Evolutionary conservation across 2,888 invertebrate genomes (phyloP).

Genomic region (Chrysomela aeneicollis): DNA sequence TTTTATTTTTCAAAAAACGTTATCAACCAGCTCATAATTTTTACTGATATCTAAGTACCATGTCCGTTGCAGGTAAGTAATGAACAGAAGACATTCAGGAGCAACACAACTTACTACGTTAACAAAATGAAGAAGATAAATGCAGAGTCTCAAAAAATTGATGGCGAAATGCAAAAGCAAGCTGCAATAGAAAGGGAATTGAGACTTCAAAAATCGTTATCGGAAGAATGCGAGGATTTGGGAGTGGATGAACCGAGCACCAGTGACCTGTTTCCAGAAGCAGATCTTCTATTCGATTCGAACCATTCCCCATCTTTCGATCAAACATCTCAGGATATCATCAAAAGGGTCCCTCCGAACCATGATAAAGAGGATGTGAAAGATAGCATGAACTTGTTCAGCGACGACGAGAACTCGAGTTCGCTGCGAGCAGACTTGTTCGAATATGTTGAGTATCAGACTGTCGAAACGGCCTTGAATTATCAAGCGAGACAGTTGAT

Average conservation of each 20-base stretch:
- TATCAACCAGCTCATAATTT: no score
- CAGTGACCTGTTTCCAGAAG: conserved; percentile 80
- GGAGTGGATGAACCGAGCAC: conserved; percentile 84
- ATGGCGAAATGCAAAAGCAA: conserved; percentile 61
- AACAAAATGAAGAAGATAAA: conserved; percentile 55
- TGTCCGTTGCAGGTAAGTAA: conserved; percentile 47
- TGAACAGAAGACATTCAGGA: conserved; percentile 51
- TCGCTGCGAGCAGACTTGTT: conserved; percentile 57
- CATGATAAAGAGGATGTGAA: conserved; percentile 52
- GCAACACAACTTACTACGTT: conserved; percentile 53
- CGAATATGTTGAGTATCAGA: conserved; percentile 58
- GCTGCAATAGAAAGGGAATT: conserved; percentile 66
- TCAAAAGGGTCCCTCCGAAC: conserved; percentile 37
- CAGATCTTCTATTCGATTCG: conserved; percentile 75
- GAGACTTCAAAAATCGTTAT: conserved; percentile 73
- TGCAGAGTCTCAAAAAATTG: conserved; percentile 47
- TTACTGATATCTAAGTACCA: no score
- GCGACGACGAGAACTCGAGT: conserved; percentile 55
- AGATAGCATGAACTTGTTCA: conserved; percentile 57
- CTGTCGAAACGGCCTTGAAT: conserved; percentile 51
- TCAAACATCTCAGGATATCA: conserved; percentile 63
- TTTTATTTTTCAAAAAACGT: no score
- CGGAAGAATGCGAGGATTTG: conserved; percentile 81
- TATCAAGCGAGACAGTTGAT: conserved; percentile 52
- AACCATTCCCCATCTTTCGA: conserved; percentile 76